Evolutionary conservation across 2,797 vertebrate genomes (phyloP), one percentile per base, ranked within the genome.

Genomic region (Limosa lapponica): DNA sequence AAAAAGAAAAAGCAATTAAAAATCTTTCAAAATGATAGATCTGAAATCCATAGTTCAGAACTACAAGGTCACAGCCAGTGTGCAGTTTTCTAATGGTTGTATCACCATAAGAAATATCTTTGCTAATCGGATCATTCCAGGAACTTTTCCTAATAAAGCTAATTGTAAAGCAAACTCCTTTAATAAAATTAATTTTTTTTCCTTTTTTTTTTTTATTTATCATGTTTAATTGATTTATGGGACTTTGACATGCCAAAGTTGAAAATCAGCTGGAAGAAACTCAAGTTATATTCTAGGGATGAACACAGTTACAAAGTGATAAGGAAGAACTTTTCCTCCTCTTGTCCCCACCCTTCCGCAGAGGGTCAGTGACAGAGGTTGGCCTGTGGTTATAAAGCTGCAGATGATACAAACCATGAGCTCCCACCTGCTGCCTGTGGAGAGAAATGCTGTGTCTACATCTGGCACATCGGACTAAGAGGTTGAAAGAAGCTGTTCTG

Each of bases 1-100:
- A 17, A 69, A 87, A 90, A 69, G 32, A 36, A 88, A 88, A 71
- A 59, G 8, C 15, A 64, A 34, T 51, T 72, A 30, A 82, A 95
- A 89, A 37, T 12, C 2, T 4, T 87, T 77, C 5, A n/a, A 39
- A 91, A 88, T 80, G 14, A 28, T 27, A 52, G 6, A 69, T 61
- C 28, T 67, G 37, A 77, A 75, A 77, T 69, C 57, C 27, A 17
- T n/a, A 67, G 44, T 37, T 72, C 39, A 70, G 25, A 87, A 66
- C 6, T 61, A 49, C 12, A 80, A 82, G 11, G 13, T 90, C 55
- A 77, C 14, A 87, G 28, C 2, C 51, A 70, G 9, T 27, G 15
- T 74, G 30, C 30, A 74, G 30, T 9, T 65, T 67, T 86, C 52
- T 49, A 59, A 66, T 36, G 3, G 15, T 70, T 81, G 34, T 32